These are phyloP conservation scores for Zaprionus camerounensis DNA, from an alignment of 1,140 invertebrate species.

Conservation along the genomic window DNA sequence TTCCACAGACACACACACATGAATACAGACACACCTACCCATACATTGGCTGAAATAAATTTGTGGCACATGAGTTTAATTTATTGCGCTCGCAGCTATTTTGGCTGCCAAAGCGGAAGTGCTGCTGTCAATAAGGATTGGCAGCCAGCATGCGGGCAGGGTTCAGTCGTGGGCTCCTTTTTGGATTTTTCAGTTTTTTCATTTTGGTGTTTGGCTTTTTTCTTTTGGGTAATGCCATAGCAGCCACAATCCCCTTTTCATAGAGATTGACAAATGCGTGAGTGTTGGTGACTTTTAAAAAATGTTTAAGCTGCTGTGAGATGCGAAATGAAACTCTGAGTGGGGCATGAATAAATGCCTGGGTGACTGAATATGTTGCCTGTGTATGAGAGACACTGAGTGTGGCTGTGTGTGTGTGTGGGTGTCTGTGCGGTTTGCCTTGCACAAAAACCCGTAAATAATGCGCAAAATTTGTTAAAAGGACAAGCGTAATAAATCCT, in stretches of 20 bases:
- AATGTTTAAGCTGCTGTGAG: slow-evolving; percentile 70
- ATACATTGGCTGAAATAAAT: slow-evolving; percentile 43
- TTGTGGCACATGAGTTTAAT: slow-evolving; percentile 79
- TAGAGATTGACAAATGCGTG: slow-evolving; percentile 79
- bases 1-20: slow-evolving; percentile 20
- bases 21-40: slow-evolving; percentile 15
- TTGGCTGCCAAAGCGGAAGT: slow-evolving; percentile 80
- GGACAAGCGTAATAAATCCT: slow-evolving; percentile 80
- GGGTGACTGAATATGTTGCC: slow-evolving; percentile 19
- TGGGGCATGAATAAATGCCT: slow-evolving; percentile 53
- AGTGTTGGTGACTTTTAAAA: slow-evolving; percentile 82
- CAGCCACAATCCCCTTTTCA: slow-evolving; percentile 54
- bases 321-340: slow-evolving; percentile 73
- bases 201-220: slow-evolving; percentile 16
- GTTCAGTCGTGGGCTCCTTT: slow-evolving; percentile 13
- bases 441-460: slow-evolving; percentile 65
- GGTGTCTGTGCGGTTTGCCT: slow-evolving; percentile 31
- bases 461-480: slow-evolving; percentile 81
- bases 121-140: slow-evolving; percentile 81
- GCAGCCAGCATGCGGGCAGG: slow-evolving; percentile 69
- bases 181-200: slow-evolving; percentile 13
- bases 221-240: neutral
- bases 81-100: slow-evolving; percentile 79
- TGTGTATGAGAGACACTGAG: neutral
- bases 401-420: neutral